Evolutionary conservation across 2,888 invertebrate genomes (phyloP), one percentile per base, ranked within the genome.

Genomic region (Melikaiella ostensackeni): DNA sequence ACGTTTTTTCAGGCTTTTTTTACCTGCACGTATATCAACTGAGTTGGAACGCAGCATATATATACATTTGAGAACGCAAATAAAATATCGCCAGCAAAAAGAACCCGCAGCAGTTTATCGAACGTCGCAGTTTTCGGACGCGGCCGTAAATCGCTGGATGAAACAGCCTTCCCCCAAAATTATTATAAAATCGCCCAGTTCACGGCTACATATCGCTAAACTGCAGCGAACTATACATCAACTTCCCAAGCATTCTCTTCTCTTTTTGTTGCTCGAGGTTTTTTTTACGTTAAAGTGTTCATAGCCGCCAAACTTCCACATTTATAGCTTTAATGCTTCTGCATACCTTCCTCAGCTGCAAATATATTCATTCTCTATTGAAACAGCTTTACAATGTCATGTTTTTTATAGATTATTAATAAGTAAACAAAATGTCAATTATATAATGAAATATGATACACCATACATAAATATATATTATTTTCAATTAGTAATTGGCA

Each of bases 1-100:
- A 0, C 2, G 24, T 24, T 64, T 66, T 66, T 27, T 21, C 9
- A 21, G 11, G 4, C 11, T 35, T 64, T 64, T 38, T 64, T 64
- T 27, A 38, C 70, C n/a, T 50, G 27, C 50, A 50, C 46, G 27
- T 42, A 16, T 70, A 70, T 50, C 50, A 50, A 70, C 50, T 30
- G 9, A 50, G 50, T 50, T 70, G 78, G 75, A 78, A 64, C 73
- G 77, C 76, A 30, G 79, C 55, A 64, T 77, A 38, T 75, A 81
- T 76, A 82, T 80, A 82, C 80, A 80, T 82, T 85, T 79, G 46
- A 76, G 63, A 76, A 76, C 77, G 82, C 84, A 84, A 86, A 87
- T 87, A 87, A 87, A 87, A 84, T 87, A 86, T 85, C 83, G 80
- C 76, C 80, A 80, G 75, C 79, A 85, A 84, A 84, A 83, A 83